Evolutionary conservation across 64 coral and sea anemone species (phyloP).

Genomic region (Exaiptasia diaphana): DNA sequence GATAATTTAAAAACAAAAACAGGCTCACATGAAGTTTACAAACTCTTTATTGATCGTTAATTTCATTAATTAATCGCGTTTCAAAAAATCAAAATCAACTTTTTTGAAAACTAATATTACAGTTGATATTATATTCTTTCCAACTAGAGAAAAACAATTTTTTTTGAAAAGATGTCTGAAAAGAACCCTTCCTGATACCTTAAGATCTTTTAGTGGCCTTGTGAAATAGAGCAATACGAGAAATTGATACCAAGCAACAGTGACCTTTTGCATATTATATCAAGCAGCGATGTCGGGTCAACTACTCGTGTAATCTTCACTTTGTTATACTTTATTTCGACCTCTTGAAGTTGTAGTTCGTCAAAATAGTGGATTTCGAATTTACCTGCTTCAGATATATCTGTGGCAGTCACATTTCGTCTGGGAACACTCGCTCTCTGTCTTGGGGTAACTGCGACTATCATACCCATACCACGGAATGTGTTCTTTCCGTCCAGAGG

Average conservation of each 20-base stretch:
- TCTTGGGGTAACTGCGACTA: conserved; percentile 10
- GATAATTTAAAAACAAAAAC: too few species aligned
- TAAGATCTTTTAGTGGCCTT: too few species aligned
- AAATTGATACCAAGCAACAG: conserved; percentile 15
- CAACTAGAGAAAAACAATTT: too few species aligned
- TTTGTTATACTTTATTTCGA: conserved; percentile 1
- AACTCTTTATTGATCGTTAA: too few species aligned
- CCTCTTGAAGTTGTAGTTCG: neutral
- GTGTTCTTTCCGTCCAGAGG: conserved; percentile 34
- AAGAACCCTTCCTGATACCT: too few species aligned
- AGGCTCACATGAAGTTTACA: too few species aligned
- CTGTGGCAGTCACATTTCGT: neutral
- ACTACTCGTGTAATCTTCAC: neutral
- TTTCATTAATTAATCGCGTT: too few species aligned
- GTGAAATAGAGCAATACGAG: neutral
- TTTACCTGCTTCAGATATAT: neutral
- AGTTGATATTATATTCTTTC: too few species aligned
- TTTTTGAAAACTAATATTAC: too few species aligned
- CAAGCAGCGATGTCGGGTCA: conserved; percentile 20
- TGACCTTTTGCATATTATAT: conserved; percentile 19
- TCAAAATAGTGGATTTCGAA: neutral
- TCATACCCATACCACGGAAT: too few species aligned
- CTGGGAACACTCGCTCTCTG: neutral
- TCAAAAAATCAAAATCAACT: too few species aligned
- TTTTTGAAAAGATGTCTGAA: too few species aligned